Evolutionary conservation across 2,888 invertebrate genomes (phyloP).

Genomic region (Gari tellinella): DNA sequence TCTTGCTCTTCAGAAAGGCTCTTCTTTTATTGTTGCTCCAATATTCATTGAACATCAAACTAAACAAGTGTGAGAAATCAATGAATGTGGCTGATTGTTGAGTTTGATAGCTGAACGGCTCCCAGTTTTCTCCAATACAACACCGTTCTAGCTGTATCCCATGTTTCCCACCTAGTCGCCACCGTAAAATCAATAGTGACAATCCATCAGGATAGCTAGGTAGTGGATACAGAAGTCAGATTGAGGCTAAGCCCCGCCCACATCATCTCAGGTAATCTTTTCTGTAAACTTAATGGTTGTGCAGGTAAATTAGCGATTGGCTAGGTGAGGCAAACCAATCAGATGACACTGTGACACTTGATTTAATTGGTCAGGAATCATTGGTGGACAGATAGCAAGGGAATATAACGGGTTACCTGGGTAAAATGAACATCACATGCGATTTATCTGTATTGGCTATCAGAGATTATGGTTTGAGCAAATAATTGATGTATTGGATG

Average conservation of each 20-base stretch:
- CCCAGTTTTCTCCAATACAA: too few relatives aligned
- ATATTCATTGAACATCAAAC: too few relatives aligned
- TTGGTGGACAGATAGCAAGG: constrained; percentile 1
- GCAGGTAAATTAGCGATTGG: constrained; percentile 41
- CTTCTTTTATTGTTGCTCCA: too few relatives aligned
- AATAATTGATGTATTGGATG: constrained; percentile 10
- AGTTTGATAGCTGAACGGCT: background rate
- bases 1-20: too few relatives aligned
- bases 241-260: constrained; percentile 26
- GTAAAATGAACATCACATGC: constrained; percentile 30
- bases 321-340: constrained; percentile 40
- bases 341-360: constrained; percentile 14
- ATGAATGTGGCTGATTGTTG: too few relatives aligned
- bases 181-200: constrained; percentile 40
- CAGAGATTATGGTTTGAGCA: too few relatives aligned
- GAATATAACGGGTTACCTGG: constrained; percentile 44
- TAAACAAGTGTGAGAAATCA: too few relatives aligned
- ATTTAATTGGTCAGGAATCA: constrained; percentile 26
- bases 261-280: constrained; percentile 9
- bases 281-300: constrained; percentile 11
- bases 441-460: constrained; percentile 10
- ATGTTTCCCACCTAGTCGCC: constrained; percentile 27
- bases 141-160: too few relatives aligned
- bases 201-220: background rate
- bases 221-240: background rate